Evolutionary conservation across 2,797 vertebrate species (phyloP).

Genomic region (Sylvilagus floridanus): DNA sequence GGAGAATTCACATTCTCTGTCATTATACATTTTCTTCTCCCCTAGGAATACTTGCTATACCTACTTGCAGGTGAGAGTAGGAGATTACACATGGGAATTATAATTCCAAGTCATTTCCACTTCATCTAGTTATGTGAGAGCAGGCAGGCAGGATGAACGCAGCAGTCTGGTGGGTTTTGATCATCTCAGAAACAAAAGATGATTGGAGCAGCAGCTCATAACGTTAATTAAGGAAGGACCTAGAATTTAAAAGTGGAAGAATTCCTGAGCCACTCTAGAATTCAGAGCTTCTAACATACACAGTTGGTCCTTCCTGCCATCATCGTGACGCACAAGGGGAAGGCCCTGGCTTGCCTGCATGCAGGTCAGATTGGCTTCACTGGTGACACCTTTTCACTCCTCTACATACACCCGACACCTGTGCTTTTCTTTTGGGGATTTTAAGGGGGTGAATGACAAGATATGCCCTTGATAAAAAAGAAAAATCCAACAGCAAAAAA

Average conservation of each 20-base stretch:
- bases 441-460: conserved; percentile 5
- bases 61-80: neutral
- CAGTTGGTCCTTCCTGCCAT: neutral
- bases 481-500: conserved; percentile 3
- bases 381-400: neutral
- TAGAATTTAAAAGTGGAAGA: neutral
- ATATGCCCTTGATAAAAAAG: neutral
- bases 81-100: neutral
- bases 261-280: neutral
- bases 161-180: neutral
- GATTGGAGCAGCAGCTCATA: neutral
- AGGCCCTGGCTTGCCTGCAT: neutral
- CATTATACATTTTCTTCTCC: neutral
- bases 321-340: neutral
- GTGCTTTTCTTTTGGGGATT: neutral
- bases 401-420: neutral
- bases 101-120: neutral
- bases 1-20: neutral
- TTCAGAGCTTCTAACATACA: neutral
- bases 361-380: neutral
- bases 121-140: neutral
- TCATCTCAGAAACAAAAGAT: neutral
- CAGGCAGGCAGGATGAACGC: neutral
- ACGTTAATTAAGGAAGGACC: neutral
- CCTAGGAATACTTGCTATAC: neutral